Evolutionary conservation across 1,140 invertebrate genomes (phyloP).

Genomic region (Penaeus chinensis): DNA sequence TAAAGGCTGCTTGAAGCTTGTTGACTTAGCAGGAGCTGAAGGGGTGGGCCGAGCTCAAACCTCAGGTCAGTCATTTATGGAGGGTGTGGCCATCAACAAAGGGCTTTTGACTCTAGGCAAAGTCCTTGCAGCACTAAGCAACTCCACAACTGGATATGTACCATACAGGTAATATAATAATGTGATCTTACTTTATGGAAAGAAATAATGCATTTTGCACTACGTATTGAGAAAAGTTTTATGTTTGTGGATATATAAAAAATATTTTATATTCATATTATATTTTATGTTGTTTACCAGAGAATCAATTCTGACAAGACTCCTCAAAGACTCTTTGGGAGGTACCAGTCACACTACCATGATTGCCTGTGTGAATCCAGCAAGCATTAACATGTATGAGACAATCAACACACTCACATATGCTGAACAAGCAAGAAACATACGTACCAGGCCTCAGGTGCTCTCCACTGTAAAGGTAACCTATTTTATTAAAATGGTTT

Average conservation of each 20-base stretch:
- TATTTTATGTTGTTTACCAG: constrained; percentile 7
- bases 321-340: constrained; percentile 79
- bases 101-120: constrained; percentile 51
- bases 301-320: constrained; percentile 54
- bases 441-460: constrained; percentile 87
- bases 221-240: too few relatives aligned
- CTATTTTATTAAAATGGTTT: neutral
- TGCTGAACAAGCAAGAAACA: constrained; percentile 87
- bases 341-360: constrained; percentile 92
- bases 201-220: too few relatives aligned
- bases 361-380: constrained; percentile 93
- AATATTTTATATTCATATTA: neutral
- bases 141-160: constrained; percentile 13
- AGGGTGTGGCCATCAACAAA: constrained; percentile 60
- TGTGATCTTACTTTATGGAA: too few relatives aligned
- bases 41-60: constrained; percentile 78
- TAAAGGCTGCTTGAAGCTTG: constrained; percentile 70
- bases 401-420: constrained; percentile 89
- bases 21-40: constrained; percentile 96
- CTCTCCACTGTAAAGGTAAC: constrained; percentile 48
- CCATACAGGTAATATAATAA: constrained; percentile 43
- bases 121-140: constrained; percentile 53
- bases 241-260: neutral
- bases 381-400: constrained; percentile 88
- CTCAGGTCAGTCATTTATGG: constrained; percentile 39